phyloP scores from a whole-genome alignment of 2,888 invertebrate genomes.

The Acanthococcus lagerstroemiae region DNA sequence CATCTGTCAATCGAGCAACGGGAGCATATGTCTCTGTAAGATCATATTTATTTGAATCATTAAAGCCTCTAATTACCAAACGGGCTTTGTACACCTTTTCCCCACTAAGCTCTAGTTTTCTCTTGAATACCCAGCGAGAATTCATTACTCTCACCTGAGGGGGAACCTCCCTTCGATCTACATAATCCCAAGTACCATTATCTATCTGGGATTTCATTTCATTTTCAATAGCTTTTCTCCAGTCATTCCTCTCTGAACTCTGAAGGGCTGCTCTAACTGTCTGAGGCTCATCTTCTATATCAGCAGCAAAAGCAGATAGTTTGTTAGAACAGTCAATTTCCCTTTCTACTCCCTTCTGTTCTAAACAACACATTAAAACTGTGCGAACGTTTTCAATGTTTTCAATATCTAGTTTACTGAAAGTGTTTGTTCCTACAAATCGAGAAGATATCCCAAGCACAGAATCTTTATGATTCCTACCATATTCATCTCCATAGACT shows the following conservation, averaged over 20 bases:
- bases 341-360: not conserved
- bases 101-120: not conserved
- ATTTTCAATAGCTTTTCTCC: not conserved
- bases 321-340: not conserved
- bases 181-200: not conserved
- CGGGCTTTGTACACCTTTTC: not conserved
- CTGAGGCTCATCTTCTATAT: not conserved
- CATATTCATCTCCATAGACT: not conserved
- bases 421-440: too few relatives aligned
- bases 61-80: not conserved
- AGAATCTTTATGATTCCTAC: too few relatives aligned
- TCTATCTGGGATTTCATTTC: not conserved
- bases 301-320: not conserved
- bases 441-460: too few relatives aligned
- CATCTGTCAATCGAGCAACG: not conserved
- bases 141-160: not conserved
- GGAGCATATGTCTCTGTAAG: not conserved
- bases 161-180: not conserved
- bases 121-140: conserved; percentile 4
- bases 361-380: not conserved
- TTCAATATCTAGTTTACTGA: too few relatives aligned
- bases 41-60: not conserved
- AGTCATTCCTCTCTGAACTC: not conserved
- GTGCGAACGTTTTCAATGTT: too few relatives aligned
- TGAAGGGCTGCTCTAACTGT: not conserved